A percentile compares a stretch with the other conserved stretches of the same genome.
These are phyloP conservation scores for Hyles lineata DNA, from an alignment of 2,888 invertebrate genomes.

Conservation along the genomic window DNA sequence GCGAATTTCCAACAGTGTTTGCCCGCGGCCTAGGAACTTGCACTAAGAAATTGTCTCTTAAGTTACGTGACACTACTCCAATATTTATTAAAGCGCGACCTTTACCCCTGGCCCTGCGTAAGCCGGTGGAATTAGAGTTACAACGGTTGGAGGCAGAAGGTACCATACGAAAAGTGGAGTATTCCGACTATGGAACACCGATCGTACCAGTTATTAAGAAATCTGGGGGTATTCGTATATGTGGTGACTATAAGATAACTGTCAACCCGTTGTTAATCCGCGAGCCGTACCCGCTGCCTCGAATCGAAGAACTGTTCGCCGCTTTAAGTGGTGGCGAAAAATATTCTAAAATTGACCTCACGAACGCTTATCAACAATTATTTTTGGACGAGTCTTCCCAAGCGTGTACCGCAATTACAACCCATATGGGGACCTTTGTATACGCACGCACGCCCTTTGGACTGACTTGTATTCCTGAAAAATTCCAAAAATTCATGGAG, in stretches of 20 bases:
- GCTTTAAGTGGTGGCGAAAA: conserved; percentile 41
- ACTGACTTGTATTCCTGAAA: not conserved
- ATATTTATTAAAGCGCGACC: conserved; percentile 38
- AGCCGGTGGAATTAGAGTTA: conserved; percentile 42
- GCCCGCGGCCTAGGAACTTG: conserved; percentile 6
- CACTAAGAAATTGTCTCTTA: conserved; percentile 10
- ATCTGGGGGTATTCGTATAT: conserved; percentile 35
- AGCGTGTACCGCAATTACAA: too few species aligned
- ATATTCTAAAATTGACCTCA: conserved; percentile 45
- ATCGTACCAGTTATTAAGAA: conserved; percentile 23
- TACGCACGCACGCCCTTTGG: conserved; percentile 7
- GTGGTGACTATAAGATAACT: conserved; percentile 42
- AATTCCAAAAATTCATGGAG: not conserved
- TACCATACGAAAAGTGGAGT: conserved; percentile 42
- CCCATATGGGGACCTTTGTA: too few species aligned
- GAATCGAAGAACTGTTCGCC: conserved; percentile 44
- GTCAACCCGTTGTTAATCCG: conserved; percentile 40
- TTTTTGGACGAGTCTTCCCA: not conserved
- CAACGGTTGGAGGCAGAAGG: conserved; percentile 41
- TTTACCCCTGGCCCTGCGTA: conserved; percentile 42
- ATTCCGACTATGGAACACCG: conserved; percentile 47
- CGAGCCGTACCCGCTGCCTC: conserved; percentile 39
- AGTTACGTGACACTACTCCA: conserved; percentile 4
- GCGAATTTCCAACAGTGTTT: conserved; percentile 13
- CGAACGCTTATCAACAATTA: conserved; percentile 42